These are phyloP conservation scores for Theodoxus fluviatilis DNA, from an alignment of 2,888 invertebrate species.

Conservation along the genomic window DNA sequence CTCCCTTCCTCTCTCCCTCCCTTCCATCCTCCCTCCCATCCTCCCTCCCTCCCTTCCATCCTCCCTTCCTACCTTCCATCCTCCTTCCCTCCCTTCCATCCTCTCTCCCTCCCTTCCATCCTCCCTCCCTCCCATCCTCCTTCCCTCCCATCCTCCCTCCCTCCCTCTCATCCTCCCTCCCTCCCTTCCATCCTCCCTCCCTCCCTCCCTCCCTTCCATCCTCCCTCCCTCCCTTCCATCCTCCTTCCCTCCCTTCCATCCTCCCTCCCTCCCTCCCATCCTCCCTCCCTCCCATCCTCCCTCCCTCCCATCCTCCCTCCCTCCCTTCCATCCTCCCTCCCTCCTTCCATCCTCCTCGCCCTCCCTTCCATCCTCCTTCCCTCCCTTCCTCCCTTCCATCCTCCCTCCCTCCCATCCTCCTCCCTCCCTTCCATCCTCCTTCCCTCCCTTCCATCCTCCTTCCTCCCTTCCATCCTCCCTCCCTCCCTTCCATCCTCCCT, in stretches of 20 bases:
- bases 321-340: background rate
- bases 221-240: background rate
- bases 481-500: background rate
- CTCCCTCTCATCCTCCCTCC: slow-evolving; percentile 22
- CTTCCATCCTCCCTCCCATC: slow-evolving; percentile 13
- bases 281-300: background rate
- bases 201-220: slow-evolving; percentile 20
- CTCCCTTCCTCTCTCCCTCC: background rate
- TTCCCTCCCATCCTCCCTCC: background rate
- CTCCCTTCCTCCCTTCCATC: background rate
- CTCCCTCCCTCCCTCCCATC: background rate
- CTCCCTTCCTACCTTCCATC: background rate
- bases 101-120: slow-evolving; percentile 21
- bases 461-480: background rate
- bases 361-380: background rate
- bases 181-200: slow-evolving; percentile 22
- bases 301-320: background rate
- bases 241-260: background rate
- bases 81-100: slow-evolving; percentile 6
- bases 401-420: slow-evolving; percentile 11
- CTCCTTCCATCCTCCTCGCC: background rate
- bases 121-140: background rate
- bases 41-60: background rate
- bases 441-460: background rate
- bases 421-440: background rate